These are phyloP conservation scores for Sycophila texana DNA, from an alignment of 2,888 invertebrate genomes.

Conservation along the genomic window DNA sequence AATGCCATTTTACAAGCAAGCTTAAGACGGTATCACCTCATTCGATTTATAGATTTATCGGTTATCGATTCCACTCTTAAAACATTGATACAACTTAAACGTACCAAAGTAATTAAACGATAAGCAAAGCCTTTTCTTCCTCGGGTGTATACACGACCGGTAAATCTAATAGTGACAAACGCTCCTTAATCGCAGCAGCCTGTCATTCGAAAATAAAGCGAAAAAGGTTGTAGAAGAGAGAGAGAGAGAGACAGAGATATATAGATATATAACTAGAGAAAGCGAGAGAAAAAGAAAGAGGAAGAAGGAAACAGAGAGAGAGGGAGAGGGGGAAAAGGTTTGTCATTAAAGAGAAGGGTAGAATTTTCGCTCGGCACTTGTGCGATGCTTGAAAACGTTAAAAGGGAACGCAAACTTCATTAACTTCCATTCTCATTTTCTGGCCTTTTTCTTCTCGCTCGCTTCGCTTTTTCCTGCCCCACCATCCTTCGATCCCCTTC, in stretches of 20 bases:
- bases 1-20: too few relatives aligned
- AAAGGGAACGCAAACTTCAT: conserved; percentile 62
- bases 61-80: too few relatives aligned
- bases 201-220: conserved; percentile 11
- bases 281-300: conserved; percentile 7
- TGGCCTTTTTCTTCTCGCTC: conserved; percentile 24
- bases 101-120: not conserved
- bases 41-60: too few relatives aligned
- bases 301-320: not conserved
- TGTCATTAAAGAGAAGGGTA: conserved; percentile 41
- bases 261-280: not conserved
- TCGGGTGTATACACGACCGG: not conserved
- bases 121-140: not conserved
- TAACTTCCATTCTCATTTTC: conserved; percentile 52
- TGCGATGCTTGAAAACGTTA: conserved; percentile 54
- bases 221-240: not conserved
- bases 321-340: conserved; percentile 4
- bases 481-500: not conserved
- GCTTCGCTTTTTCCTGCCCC: not conserved
- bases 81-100: too few relatives aligned
- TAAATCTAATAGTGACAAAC: conserved; percentile 44
- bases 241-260: not conserved
- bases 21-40: too few relatives aligned
- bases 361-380: conserved; percentile 34
- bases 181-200: conserved; percentile 41